Percentiles rank a stretch among this genome's conserved stretches.
Conservation (phyloP, 2,113 vertebrate genomes). For the Tamias sibiricus region DNA sequence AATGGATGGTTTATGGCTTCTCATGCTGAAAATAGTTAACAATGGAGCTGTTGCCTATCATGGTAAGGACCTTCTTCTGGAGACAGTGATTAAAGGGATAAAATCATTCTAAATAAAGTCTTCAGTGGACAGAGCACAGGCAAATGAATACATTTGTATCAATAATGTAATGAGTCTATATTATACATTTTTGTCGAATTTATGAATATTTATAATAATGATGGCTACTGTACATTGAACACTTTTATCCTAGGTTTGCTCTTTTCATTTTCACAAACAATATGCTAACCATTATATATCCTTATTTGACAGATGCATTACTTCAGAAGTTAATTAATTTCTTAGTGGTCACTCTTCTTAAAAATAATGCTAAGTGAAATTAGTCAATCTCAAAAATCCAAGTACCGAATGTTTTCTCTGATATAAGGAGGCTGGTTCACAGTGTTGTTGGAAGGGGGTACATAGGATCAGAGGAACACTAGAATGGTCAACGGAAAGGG, state of each 20-base stretch:
- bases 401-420: too few relatives aligned
- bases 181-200: not conserved
- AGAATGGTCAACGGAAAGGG: too few relatives aligned
- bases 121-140: not conserved
- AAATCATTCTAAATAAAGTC: not conserved
- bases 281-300: not conserved
- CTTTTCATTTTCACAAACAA: not conserved
- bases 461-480: too few relatives aligned
- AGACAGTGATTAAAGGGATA: not conserved
- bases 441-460: too few relatives aligned
- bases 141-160: not conserved
- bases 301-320: not conserved
- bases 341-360: not conserved
- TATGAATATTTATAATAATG: not conserved
- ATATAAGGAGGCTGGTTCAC: too few relatives aligned
- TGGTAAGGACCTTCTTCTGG: not conserved
- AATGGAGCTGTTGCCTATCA: not conserved
- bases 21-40: not conserved
- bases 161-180: not conserved
- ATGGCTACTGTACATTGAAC: not conserved
- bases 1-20: not conserved
- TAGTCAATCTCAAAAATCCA: too few relatives aligned
- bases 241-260: not conserved
- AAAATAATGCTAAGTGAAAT: too few relatives aligned
- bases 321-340: slow-evolving; percentile 7